These are phyloP conservation scores for Aphelenchoides besseyi DNA, from an alignment of 1,140 invertebrate genomes.

Conservation along the genomic window DNA sequence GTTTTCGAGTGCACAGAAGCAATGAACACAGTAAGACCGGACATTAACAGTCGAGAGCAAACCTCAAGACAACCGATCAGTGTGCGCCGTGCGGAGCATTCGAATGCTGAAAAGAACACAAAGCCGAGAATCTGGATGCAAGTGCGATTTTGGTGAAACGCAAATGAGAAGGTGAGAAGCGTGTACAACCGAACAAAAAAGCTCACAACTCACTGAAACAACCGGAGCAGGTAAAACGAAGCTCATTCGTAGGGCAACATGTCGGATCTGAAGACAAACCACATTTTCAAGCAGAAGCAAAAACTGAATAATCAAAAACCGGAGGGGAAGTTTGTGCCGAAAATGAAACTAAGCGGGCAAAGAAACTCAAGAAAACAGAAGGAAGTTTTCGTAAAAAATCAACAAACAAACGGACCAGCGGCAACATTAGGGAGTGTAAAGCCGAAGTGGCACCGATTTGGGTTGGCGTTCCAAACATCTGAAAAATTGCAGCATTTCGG, in stretches of 20 bases:
- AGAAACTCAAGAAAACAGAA: slow-evolving; percentile 16
- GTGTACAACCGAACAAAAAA: no score
- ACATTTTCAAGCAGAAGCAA: background rate
- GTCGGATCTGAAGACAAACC: background rate
- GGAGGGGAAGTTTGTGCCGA: no score
- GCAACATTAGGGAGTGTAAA: slow-evolving; percentile 44
- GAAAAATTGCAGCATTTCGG: slow-evolving; percentile 25
- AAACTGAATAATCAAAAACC: no score
- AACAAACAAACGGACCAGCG: slow-evolving; percentile 43
- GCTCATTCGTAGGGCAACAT: background rate
- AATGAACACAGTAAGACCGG: no score
- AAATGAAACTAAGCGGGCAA: background rate
- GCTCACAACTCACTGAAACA: no score
- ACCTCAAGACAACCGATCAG: background rate
- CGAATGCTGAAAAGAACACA: no score
- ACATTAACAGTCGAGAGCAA: no score
- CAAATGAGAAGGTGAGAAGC: no score
- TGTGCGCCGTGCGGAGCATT: background rate
- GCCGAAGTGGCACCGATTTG: slow-evolving; percentile 42
- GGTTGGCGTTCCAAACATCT: slow-evolving; percentile 38
- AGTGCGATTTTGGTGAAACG: no score
- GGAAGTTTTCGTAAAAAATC: slow-evolving; percentile 13
- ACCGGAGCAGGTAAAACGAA: background rate
- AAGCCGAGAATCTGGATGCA: no score
- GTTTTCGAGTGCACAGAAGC: no score